Conservation (phyloP, 2,888 invertebrate genomes). For the Macrosiphum euphorbiae region DNA sequence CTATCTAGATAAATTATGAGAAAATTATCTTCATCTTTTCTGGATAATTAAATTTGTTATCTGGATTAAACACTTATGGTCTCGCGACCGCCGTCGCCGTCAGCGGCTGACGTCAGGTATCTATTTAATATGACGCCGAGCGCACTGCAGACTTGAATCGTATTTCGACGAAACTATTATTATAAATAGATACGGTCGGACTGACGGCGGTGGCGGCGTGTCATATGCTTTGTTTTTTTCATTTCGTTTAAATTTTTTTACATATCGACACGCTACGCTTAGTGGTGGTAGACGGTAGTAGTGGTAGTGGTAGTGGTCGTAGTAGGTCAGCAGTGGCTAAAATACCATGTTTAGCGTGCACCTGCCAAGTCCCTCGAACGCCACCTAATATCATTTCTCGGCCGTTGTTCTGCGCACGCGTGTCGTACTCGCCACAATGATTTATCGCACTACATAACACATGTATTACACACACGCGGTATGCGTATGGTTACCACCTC, state of each 20-base stretch:
- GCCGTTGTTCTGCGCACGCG: neutral
- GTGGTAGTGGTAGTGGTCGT: neutral
- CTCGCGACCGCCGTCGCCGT: neutral
- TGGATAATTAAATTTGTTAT: neutral
- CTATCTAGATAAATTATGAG: neutral
- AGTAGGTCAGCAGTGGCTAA: constrained; percentile 53
- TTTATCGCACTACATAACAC: neutral
- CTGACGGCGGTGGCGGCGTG: constrained; percentile 14
- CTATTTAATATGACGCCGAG: neutral
- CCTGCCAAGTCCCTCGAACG: constrained; percentile 40
- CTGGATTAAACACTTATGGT: neutral
- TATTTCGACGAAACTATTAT: constrained; percentile 52
- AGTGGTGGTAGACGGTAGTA: neutral
- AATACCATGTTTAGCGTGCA: constrained; percentile 16
- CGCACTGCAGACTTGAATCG: neutral
- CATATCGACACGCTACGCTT: constrained; percentile 33
- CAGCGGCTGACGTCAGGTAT: neutral
- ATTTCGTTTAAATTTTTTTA: neutral
- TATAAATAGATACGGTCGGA: constrained; percentile 42
- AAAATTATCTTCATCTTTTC: neutral
- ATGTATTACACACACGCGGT: neutral
- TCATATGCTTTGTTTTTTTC: constrained; percentile 6
- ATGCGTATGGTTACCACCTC: neutral
- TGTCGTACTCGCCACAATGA: neutral
- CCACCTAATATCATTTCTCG: neutral